A percentile compares a stretch with the other conserved stretches of the same genome.
Conservation (phyloP, 2,888 invertebrate species). For the Apamea anceps region DNA sequence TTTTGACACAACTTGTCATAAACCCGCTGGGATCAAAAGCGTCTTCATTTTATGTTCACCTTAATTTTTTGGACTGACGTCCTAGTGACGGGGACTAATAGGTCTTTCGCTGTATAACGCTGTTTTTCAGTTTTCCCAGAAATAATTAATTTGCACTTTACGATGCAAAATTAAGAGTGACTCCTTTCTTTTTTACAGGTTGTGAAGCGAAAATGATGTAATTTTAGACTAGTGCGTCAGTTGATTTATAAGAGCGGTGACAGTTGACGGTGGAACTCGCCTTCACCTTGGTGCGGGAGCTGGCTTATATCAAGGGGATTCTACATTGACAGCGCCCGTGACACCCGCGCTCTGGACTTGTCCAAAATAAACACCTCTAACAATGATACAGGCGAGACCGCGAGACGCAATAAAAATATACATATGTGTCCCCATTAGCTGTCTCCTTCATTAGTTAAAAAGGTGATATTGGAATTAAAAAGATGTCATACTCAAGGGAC, state of each 20-base stretch:
- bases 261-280: slow-evolving; percentile 81
- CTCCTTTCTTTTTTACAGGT: slow-evolving; percentile 51
- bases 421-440: slow-evolving; percentile 71
- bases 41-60: slow-evolving; percentile 46
- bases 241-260: slow-evolving; percentile 83
- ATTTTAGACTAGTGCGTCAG: slow-evolving; percentile 76
- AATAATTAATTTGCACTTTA: slow-evolving; percentile 56
- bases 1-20: slow-evolving; percentile 56
- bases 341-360: slow-evolving; percentile 78
- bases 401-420: slow-evolving; percentile 80
- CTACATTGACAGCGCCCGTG: slow-evolving; percentile 85
- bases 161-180: slow-evolving; percentile 54
- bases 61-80: slow-evolving; percentile 56
- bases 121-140: slow-evolving; percentile 48
- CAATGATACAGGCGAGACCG: slow-evolving; percentile 79
- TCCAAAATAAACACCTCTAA: slow-evolving; percentile 85
- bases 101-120: slow-evolving; percentile 35
- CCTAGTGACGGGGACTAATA: slow-evolving; percentile 54
- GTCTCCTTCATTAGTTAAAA: slow-evolving; percentile 66
- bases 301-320: slow-evolving; percentile 83
- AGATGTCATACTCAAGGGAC: slow-evolving; percentile 70
- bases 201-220: slow-evolving; percentile 52
- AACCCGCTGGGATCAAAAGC: slow-evolving; percentile 64
- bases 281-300: slow-evolving; percentile 87
- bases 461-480: slow-evolving; percentile 65